Base-by-base conservation (phyloP, 2,888 invertebrate species). In the Hofmannophila pseudospretella region DNA sequence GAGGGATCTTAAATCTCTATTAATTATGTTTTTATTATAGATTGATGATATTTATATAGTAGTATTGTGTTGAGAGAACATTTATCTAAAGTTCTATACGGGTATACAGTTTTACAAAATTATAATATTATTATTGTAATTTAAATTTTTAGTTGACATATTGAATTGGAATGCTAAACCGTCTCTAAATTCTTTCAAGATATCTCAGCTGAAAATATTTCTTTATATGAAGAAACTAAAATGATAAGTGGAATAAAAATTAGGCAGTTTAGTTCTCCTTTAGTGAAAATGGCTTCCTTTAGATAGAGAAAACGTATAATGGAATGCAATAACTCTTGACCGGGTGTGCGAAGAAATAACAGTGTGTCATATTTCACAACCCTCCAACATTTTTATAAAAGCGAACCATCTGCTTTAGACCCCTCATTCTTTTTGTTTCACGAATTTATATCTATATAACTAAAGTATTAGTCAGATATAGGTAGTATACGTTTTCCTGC, bases 291-390 rank as follows among this genome's bases (percentile, higher is more conserved):
- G 77, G 85, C 84, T 85, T 84, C 80, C 81, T 82, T 77, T 79
- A 84, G 82, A 85, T 85, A 85, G 82, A 85, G 84, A 68, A 82
- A 84, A 76, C 81, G 80, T 80, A 80, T 85, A 85, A 86, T 86
- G 81, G 85, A 86, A 85, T 86, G 85, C 86, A 81, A 85, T 85
- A 86, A 86, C 84, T 85, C 85, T 84, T 85, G 86, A 84, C 84
- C 86, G 85, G 86, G 81, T 86, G 86, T 80, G 85, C 86, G 85
- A 81, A 81, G 85, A 82, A 85, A 86, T 86, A 86, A 86, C 85
- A 82, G 78, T 77, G 82, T 85, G 85, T 86, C 85, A 85, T 86
- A 85, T 85, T 86, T 86, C 86, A 85, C 81, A 78, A 79, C 85
- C 84, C 84, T 84, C 85, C 82, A 79, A 86, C 85, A 86, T 82